These are phyloP conservation scores for Cerceris ruficornis DNA, from an alignment of 2,888 invertebrate genomes.

Conservation along the genomic window DNA sequence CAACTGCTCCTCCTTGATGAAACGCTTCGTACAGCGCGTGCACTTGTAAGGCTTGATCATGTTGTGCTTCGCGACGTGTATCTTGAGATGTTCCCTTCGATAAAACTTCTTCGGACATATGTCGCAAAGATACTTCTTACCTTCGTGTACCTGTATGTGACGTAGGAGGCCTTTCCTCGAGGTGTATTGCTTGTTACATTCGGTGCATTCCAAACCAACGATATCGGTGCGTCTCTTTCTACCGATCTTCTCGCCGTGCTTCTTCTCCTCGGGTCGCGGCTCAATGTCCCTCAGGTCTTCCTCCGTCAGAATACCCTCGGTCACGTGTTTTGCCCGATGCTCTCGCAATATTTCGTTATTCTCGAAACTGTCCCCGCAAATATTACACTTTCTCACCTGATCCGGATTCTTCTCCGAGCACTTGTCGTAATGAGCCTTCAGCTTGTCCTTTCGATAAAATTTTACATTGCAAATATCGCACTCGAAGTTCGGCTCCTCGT, in stretches of 20 bases:
- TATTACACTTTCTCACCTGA: slow-evolving; percentile 80
- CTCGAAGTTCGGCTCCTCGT: slow-evolving; percentile 80
- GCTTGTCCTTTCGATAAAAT: slow-evolving; percentile 79
- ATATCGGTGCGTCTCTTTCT: slow-evolving; percentile 79
- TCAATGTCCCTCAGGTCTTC: slow-evolving; percentile 78
- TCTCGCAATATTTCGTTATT: slow-evolving; percentile 78
- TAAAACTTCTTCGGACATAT: slow-evolving; percentile 81
- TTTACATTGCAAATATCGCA: slow-evolving; percentile 80
- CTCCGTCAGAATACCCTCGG: slow-evolving; percentile 79
- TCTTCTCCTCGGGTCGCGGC: slow-evolving; percentile 72
- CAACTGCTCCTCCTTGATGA: slow-evolving; percentile 79
- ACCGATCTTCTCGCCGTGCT: slow-evolving; percentile 72
- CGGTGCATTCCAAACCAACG: slow-evolving; percentile 79
- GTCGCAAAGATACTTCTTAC: slow-evolving; percentile 79
- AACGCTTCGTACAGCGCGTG: slow-evolving; percentile 78
- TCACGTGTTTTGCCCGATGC: slow-evolving; percentile 78
- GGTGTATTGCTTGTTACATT: slow-evolving; percentile 80
- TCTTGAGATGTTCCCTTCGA: slow-evolving; percentile 78
- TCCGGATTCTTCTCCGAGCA: slow-evolving; percentile 80
- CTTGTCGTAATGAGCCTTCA: slow-evolving; percentile 80
- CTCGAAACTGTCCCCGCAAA: slow-evolving; percentile 79
- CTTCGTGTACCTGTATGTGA: slow-evolving; percentile 80
- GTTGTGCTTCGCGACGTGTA: slow-evolving; percentile 80
- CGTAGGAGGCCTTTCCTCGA: slow-evolving; percentile 78
- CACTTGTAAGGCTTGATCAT: slow-evolving; percentile 81